phyloP scores from a whole-genome alignment of 2,113 vertebrate genomes.

The Passer montanus region DNA sequence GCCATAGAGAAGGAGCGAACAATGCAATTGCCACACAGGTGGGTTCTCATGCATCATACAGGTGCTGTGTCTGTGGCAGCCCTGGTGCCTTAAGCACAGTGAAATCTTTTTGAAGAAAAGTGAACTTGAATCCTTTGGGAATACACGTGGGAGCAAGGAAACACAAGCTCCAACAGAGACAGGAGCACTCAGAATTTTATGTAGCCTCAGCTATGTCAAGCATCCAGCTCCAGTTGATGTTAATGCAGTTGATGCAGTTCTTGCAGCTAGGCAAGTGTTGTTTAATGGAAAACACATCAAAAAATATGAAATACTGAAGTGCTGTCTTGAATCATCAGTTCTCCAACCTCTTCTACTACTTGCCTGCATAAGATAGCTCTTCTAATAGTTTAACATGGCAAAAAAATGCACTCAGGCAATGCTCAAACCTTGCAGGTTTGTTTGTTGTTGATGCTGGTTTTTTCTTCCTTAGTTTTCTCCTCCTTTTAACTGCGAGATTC shows the following conservation, averaged over 20 bases:
- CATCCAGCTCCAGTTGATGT: fast-evolving
- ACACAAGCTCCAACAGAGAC: neutral
- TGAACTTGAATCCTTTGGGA: neutral
- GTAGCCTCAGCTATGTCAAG: neutral
- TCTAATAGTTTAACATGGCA: neutral
- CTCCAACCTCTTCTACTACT: neutral
- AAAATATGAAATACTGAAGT: neutral
- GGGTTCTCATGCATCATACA: neutral
- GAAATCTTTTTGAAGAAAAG: neutral
- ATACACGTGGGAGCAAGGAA: neutral
- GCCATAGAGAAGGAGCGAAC: neutral
- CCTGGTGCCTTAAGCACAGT: neutral
- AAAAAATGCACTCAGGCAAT: neutral
- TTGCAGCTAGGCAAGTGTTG: neutral
- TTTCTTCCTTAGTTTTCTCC: neutral
- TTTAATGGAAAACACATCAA: neutral
- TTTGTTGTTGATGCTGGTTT: neutral
- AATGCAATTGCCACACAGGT: neutral
- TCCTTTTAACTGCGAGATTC: neutral
- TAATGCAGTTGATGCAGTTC: neutral
- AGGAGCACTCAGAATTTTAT: neutral
- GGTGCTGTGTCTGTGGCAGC: neutral
- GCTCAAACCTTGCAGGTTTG: neutral
- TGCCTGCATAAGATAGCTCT: neutral
- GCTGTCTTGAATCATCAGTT: neutral